Evolutionary conservation across 2,888 invertebrate genomes (phyloP).

Genomic region (Zhuqinia jingwanae): DNA sequence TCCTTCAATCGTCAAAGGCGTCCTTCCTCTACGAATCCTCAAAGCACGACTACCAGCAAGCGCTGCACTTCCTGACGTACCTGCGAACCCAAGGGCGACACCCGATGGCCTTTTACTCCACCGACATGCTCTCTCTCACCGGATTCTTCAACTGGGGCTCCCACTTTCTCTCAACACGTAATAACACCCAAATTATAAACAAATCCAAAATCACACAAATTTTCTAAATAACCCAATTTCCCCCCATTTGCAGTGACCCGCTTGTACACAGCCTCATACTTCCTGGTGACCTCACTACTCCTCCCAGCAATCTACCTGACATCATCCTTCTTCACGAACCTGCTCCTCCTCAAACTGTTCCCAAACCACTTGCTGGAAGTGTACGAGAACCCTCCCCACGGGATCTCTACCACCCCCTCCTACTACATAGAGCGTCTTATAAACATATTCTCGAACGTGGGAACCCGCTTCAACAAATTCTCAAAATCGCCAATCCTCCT

Average conservation of each 20-base stretch:
- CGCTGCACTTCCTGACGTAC: slow-evolving; percentile 40
- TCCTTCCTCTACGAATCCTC: neutral
- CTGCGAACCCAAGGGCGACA: slow-evolving; percentile 8
- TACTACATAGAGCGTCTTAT: slow-evolving; percentile 8
- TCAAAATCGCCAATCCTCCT: no score
- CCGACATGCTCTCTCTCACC: slow-evolving; percentile 4
- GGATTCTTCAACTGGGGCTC: neutral
- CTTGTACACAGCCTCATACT: slow-evolving; percentile 18
- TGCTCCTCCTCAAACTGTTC: neutral
- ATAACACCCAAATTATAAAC: neutral
- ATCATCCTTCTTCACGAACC: neutral
- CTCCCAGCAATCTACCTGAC: neutral
- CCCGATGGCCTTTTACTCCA: slow-evolving; percentile 12
- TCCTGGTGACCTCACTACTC: neutral
- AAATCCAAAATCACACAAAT: neutral
- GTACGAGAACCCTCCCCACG: slow-evolving; percentile 37
- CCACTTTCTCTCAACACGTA: slow-evolving; percentile 19
- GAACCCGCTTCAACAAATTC: slow-evolving; percentile 9
- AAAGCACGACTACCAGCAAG: neutral
- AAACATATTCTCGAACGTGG: slow-evolving; percentile 35
- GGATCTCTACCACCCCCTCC: neutral
- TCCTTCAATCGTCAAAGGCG: slow-evolving; percentile 6
- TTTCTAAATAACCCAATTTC: neutral
- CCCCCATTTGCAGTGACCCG: neutral
- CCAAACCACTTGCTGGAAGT: neutral